phyloP scores from a whole-genome alignment of 2,888 invertebrate species.

The Phengaris alcon region DNA sequence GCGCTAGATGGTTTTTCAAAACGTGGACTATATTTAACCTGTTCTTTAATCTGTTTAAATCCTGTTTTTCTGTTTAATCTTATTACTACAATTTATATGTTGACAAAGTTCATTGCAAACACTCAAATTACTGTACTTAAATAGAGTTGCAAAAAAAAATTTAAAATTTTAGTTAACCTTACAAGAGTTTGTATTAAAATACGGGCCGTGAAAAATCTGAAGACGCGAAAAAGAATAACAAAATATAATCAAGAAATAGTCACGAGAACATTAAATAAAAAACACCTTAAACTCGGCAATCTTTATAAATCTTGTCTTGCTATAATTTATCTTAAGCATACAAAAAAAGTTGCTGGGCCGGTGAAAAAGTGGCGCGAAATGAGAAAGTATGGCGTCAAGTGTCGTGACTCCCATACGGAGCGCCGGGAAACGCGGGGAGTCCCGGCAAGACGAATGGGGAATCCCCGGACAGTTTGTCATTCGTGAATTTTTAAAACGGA shows the following conservation, averaged over 20 bases:
- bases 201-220: neutral
- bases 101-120: too few species aligned
- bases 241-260: slow-evolving; percentile 6
- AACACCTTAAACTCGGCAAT: slow-evolving; percentile 26
- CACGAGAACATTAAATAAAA: slow-evolving; percentile 9
- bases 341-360: slow-evolving; percentile 38
- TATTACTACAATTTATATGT: too few species aligned
- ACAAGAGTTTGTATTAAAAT: neutral
- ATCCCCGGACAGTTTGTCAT: neutral
- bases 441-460: slow-evolving; percentile 6
- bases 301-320: slow-evolving; percentile 38
- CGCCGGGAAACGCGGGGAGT: neutral
- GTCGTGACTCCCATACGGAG: slow-evolving; percentile 38
- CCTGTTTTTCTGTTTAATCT: too few species aligned
- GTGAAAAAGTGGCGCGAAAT: slow-evolving; percentile 40
- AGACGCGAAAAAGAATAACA: neutral
- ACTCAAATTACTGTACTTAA: too few species aligned
- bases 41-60: too few species aligned
- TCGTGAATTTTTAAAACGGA: slow-evolving; percentile 16
- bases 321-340: slow-evolving; percentile 38
- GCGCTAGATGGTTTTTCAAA: too few species aligned
- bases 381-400: slow-evolving; percentile 39
- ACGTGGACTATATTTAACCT: too few species aligned
- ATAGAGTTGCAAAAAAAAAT: too few species aligned
- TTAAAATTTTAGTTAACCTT: neutral